Base-by-base conservation (phyloP, 2,888 invertebrate genomes). In the Lycophotia porphyrea region DNA sequence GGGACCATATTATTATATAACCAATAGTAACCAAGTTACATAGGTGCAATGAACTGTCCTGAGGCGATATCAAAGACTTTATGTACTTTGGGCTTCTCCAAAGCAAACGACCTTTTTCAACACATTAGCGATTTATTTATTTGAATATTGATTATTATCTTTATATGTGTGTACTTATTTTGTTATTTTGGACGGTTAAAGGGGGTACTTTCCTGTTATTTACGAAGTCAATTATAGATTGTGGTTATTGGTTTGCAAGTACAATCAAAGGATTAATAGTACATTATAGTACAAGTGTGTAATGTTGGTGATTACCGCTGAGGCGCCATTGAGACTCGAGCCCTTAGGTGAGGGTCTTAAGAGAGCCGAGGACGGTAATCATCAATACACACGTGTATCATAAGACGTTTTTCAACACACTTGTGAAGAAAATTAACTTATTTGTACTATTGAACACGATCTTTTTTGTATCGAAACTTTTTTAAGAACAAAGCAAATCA, bases 211-310 rank as follows among this genome's bases (percentile, higher is more conserved):
- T 15, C 24, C 42, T 18, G 31, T n/a, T 52, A 0, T n/a, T 61
- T 47, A 49, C n/a, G 36, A 21, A 47, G 21, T 31, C 31, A 72
- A 72, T 60, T 18, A 24, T 18, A 21, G 5, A 47, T 27, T 24
- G 13, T 76, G 42, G 18, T 47, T 31, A 72, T 42, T n/a, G 31
- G 42, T 21, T n/a, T 63, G 5, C 8, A 63, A 52, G 31, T 74
- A 1, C 34, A 24, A 9, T 39, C 2, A 39, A 39, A 39, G 39
- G 49, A 21, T 34, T 24, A 24, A n/a, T n/a, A n/a, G n/a, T n/a
- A n/a, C n/a, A n/a, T n/a, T n/a, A n/a, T n/a, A n/a, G n/a, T n/a
- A n/a, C n/a, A n/a, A n/a, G n/a, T n/a, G n/a, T n/a, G n/a, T n/a
- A n/a, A n/a, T n/a, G n/a, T n/a, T n/a, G n/a, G n/a, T n/a, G n/a